Base-by-base conservation (phyloP, 2,888 invertebrate species). In the Fabriciana adippe region DNA sequence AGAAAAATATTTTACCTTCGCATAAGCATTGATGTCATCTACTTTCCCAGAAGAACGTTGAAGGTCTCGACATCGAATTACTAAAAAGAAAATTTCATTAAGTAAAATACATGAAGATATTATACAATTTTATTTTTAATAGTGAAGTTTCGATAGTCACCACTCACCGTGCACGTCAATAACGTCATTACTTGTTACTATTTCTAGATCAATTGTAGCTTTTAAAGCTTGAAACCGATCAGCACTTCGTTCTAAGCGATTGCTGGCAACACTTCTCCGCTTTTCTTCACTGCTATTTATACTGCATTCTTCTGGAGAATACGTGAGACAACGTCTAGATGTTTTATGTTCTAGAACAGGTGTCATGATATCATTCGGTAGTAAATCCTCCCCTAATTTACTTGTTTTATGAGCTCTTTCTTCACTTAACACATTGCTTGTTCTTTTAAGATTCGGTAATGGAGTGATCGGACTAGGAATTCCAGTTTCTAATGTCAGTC, bases 21-120 rank as follows among this genome's bases (percentile, higher is more conserved):
- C 96, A 85, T 97, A 97, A 71, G 97, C 97, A 85, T 97, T 96
- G 73, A 96, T 94, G 60, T 93, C 90, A 75, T 92, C 91, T 57
- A 93, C 93, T 76, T 94, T 95, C 61, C 95, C 96, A 81, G 94
- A 93, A 16, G 94, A 84, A 74, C 96, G 93, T 76, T 94, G 94
- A 72, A 97, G 92, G 82, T 96, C 96, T 80, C 94, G 94, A 84
- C 97, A 97, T 78, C 96, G 94, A 79, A 96, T 94, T 76, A 97
- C 97, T 97, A 93, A 82, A 75, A 48, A 41, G 0, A 41, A 41
- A 11, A 2, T 11, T 2, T 41, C 4, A 41, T 41, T 41, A 2
- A 41, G 35, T 41, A 53, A 45, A 16, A 45, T 53, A 21, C 14
- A 3, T 62, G 54, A 63, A 59, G 21, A 31, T 45, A 64, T 18